These are phyloP conservation scores for Agapornis roseicollis DNA, from an alignment of 2,113 vertebrate genomes.

Conservation along the genomic window DNA sequence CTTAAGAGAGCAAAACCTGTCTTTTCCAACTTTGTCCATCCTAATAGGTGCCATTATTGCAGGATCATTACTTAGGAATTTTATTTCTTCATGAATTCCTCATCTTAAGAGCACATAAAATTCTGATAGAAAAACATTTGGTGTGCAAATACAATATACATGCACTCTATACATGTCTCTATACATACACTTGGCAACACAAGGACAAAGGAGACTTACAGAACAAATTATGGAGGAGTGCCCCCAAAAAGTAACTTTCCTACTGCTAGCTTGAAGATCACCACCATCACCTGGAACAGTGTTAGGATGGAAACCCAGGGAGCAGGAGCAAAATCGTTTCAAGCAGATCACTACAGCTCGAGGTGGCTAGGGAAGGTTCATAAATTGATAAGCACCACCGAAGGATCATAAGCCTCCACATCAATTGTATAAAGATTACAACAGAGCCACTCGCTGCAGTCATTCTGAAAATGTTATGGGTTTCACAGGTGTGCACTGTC, in stretches of 20 bases:
- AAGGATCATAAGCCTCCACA: constrained; percentile 34
- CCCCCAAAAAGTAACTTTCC: not conserved
- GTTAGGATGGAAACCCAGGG: not conserved
- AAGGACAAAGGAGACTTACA: not conserved
- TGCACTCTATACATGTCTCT: not conserved
- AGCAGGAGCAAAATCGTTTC: constrained; percentile 24
- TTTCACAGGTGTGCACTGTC: constrained; percentile 43
- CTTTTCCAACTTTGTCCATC: not conserved
- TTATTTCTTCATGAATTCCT: not conserved
- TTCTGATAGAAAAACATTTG: not conserved
- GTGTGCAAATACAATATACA: not conserved
- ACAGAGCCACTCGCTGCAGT: not conserved
- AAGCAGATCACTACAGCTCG: not conserved
- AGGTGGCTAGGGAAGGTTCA: constrained; percentile 30
- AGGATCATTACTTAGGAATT: not conserved
- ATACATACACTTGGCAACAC: not conserved
- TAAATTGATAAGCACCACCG: constrained; percentile 23
- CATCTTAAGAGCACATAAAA: not conserved
- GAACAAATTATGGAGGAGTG: not conserved
- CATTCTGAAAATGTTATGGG: constrained; percentile 24
- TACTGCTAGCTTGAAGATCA: not conserved
- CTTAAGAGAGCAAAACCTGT: not conserved
- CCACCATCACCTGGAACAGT: not conserved
- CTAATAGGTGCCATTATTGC: not conserved
- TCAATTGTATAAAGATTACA: constrained; percentile 46